Percentiles rank a stretch among this genome's conserved stretches.
These are phyloP conservation scores for Drosophila pachea DNA, from an alignment of 1,140 invertebrate genomes.

Conservation along the genomic window DNA sequence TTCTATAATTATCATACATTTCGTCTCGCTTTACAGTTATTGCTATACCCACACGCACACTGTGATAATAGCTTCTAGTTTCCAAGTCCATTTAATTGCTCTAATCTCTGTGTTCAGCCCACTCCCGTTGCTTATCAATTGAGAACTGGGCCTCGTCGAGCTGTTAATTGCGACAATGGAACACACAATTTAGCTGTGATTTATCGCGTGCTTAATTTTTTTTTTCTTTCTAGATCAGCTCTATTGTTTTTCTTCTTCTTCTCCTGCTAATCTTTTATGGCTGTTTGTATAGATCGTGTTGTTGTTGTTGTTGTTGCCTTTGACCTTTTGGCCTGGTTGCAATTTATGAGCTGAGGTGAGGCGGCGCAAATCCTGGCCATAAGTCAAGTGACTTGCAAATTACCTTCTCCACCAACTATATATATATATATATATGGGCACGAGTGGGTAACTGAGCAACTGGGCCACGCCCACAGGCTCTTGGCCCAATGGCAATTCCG, in stretches of 20 bases:
- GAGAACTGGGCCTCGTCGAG: neutral
- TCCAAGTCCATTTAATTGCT: neutral
- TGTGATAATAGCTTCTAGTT: neutral
- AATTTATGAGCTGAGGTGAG: slow-evolving; percentile 5
- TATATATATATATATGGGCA: neutral
- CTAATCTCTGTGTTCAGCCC: slow-evolving; percentile 5
- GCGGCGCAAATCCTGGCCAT: neutral
- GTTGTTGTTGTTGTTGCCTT: neutral
- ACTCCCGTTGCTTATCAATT: slow-evolving; percentile 5
- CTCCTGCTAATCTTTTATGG: too few relatives aligned
- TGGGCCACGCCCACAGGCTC: slow-evolving; percentile 28
- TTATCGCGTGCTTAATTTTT: neutral
- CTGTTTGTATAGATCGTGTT: neutral
- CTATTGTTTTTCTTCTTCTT: too few relatives aligned
- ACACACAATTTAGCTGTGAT: slow-evolving; percentile 1
- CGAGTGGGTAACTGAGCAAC: slow-evolving; percentile 11
- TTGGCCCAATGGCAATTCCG: slow-evolving; percentile 45
- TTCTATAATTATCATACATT: too few relatives aligned
- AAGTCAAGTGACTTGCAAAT: slow-evolving; percentile 13
- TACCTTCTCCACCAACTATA: slow-evolving; percentile 9
- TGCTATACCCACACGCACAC: too few relatives aligned
- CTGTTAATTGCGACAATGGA: neutral
- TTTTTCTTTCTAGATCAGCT: neutral
- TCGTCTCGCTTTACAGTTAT: too few relatives aligned
- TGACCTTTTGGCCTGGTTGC: slow-evolving; percentile 36